phyloP scores from a whole-genome alignment of 1,140 invertebrate genomes.

The Bombus pascuorum region DNA sequence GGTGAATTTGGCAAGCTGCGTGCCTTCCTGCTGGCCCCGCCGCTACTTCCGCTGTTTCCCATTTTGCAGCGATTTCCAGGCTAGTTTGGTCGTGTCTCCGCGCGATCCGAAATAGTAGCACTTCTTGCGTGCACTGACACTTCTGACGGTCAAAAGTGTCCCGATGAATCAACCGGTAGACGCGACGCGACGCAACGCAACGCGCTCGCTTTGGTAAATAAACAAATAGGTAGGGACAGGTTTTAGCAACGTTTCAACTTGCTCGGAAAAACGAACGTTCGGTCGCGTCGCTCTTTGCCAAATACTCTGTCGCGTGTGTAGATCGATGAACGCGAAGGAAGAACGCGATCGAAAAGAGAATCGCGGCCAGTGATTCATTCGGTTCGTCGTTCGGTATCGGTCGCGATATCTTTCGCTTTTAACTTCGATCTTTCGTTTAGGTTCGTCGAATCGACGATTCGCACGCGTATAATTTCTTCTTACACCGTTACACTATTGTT shows the following conservation, averaged over 20 bases:
- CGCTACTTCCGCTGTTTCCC: constrained; percentile 83
- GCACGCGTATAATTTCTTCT: not conserved
- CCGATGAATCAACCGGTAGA: constrained; percentile 50
- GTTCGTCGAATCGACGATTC: not conserved
- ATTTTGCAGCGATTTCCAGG: constrained; percentile 71
- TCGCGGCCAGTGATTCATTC: constrained; percentile 19
- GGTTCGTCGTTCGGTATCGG: not conserved
- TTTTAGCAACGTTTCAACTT: not conserved
- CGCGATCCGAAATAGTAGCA: constrained; percentile 29
- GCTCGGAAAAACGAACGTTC: too few species aligned
- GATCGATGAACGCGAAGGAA: not conserved
- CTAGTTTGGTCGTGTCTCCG: not conserved
- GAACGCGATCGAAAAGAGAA: not conserved
- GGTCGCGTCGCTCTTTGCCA: too few species aligned
- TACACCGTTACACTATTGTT: not conserved
- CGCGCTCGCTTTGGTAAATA: constrained; percentile 32
- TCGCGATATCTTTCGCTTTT: not conserved
- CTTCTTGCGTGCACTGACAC: constrained; percentile 36
- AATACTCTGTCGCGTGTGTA: not conserved
- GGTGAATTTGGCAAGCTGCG: constrained; percentile 87
- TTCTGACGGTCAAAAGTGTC: constrained; percentile 49
- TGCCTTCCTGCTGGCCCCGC: constrained; percentile 81
- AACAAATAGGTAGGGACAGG: constrained; percentile 15
- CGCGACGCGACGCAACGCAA: constrained; percentile 10
- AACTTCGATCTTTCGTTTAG: not conserved